Conservation (phyloP, 2,888 invertebrate species). For the Eupithecia inturbata region DNA sequence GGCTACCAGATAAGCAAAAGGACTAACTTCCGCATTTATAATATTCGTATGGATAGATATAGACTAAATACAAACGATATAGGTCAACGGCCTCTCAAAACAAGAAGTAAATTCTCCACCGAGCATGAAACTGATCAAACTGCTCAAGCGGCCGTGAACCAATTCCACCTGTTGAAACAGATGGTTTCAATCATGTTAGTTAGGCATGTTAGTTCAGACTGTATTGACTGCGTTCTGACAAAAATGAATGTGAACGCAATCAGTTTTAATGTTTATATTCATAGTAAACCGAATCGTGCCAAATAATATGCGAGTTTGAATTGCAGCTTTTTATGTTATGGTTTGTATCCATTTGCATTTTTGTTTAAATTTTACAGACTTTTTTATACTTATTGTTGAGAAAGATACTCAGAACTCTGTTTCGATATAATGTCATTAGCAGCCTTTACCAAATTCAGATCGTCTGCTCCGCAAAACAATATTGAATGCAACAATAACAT, state of each 20-base stretch:
- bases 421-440: not conserved
- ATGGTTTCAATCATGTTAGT: constrained; percentile 19
- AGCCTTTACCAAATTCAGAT: not conserved
- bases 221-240: constrained; percentile 24
- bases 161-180: constrained; percentile 28
- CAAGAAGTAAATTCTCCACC: constrained; percentile 8
- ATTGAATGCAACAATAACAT: not conserved
- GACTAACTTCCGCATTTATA: not conserved
- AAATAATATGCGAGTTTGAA: not conserved
- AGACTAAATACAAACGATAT: not conserved
- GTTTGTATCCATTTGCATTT: not conserved
- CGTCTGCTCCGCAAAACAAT: not conserved
- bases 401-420: not conserved
- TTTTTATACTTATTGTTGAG: not conserved
- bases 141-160: constrained; percentile 26
- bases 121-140: constrained; percentile 22
- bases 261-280: not conserved
- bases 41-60: not conserved
- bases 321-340: not conserved
- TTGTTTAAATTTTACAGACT: not conserved
- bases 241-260: constrained; percentile 3
- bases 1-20: not conserved
- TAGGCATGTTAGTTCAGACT: constrained; percentile 22
- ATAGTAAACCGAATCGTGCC: not conserved
- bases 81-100: constrained; percentile 13